A percentile compares a stretch with the other conserved stretches of the same genome.
Conservation (phyloP, 2,113 vertebrate genomes). For the Otus sunia region DNA sequence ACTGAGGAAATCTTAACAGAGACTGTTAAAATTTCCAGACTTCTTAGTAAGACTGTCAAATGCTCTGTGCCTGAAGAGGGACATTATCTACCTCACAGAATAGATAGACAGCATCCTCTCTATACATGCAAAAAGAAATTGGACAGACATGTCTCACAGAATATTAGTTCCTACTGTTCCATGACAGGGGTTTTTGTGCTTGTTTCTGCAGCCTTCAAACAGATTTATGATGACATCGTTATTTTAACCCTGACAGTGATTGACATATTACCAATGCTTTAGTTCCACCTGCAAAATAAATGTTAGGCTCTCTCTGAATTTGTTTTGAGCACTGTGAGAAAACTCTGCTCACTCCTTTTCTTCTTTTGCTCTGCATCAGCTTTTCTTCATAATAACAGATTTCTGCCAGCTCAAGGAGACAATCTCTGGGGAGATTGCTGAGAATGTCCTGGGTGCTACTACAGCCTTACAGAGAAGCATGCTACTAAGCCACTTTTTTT, state of each 20-base stretch:
- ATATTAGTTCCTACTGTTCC: neutral
- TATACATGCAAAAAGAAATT: neutral
- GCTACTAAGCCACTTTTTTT: neutral
- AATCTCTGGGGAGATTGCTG: neutral
- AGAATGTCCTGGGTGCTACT: neutral
- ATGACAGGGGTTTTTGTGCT: accelerated
- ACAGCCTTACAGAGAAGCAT: neutral
- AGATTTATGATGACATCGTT: neutral
- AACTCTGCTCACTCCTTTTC: neutral
- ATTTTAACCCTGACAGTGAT: neutral
- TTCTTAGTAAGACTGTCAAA: neutral
- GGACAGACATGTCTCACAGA: neutral
- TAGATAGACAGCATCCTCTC: neutral
- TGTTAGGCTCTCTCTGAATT: neutral
- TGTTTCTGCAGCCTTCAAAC: neutral
- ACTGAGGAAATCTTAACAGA: neutral
- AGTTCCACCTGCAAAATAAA: neutral
- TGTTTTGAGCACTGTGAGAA: neutral
- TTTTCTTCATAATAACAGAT: neutral
- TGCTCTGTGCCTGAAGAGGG: neutral
- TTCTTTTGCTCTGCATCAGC: neutral
- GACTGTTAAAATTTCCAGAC: neutral
- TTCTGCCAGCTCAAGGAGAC: neutral
- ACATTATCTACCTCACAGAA: neutral
- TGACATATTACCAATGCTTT: neutral